Evolutionary conservation across 2,797 vertebrate species (phyloP).

Genomic region (Helarctos malayanus): DNA sequence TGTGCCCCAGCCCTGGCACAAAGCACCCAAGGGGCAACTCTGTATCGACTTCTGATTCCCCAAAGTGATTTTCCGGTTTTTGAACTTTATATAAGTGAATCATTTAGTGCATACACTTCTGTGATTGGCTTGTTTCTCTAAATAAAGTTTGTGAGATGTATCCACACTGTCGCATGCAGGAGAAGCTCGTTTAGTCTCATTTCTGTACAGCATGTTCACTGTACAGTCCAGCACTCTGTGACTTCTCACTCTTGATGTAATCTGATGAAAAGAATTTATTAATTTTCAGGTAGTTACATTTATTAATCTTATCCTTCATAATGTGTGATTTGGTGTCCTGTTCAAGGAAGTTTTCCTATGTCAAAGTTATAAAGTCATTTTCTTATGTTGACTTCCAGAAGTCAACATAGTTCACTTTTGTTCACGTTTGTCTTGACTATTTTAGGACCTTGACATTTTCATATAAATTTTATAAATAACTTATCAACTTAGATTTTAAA

Average conservation of each 20-base stretch:
- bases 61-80: not conserved
- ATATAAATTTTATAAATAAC: not conserved
- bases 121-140: not conserved
- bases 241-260: not conserved
- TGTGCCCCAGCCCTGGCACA: no score
- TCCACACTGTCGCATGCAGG: not conserved
- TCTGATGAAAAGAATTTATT: not conserved
- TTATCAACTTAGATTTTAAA: not conserved
- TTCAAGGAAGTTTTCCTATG: not conserved
- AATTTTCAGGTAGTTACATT: not conserved
- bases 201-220: not conserved
- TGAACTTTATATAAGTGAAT: not conserved
- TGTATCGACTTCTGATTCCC: not conserved
- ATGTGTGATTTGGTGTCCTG: not conserved
- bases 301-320: not conserved
- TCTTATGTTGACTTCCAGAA: not conserved
- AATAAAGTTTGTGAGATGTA: not conserved
- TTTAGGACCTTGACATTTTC: not conserved
- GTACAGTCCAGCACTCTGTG: not conserved
- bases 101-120: not conserved
- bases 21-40: not conserved
- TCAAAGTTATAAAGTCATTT: not conserved
- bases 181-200: not conserved
- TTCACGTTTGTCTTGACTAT: not conserved
- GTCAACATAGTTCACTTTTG: not conserved